Percentiles rank a stretch among this genome's conserved stretches.
Evolutionary conservation across 2,888 invertebrate species (phyloP).

Genomic region (Rhaphigaster nebulosa): DNA sequence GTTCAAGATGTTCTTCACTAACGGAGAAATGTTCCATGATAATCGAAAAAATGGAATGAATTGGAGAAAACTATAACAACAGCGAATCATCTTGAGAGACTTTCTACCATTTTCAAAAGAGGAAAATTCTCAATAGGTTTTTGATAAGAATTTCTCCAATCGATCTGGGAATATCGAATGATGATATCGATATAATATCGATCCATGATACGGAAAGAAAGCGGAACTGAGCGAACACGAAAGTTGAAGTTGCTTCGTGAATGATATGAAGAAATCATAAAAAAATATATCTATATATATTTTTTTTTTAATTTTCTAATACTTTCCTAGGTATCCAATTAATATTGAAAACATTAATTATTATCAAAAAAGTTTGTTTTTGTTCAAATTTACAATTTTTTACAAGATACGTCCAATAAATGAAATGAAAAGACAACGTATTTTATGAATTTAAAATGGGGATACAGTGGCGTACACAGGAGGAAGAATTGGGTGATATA

Average conservation of each 20-base stretch:
- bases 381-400: too few relatives aligned
- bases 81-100: background rate
- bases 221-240: background rate
- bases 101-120: background rate
- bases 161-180: background rate
- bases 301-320: background rate
- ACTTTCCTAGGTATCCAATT: too few relatives aligned
- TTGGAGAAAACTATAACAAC: background rate
- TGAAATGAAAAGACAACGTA: too few relatives aligned
- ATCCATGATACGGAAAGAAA: background rate
- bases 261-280: too few relatives aligned
- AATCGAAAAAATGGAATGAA: background rate
- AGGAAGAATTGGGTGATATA: too few relatives aligned
- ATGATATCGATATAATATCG: background rate
- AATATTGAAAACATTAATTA: too few relatives aligned
- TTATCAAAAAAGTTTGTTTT: too few relatives aligned
- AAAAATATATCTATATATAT: background rate
- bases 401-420: too few relatives aligned
- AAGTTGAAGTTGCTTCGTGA: background rate
- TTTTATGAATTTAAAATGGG: too few relatives aligned
- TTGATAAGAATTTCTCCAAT: background rate
- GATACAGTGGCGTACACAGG: too few relatives aligned
- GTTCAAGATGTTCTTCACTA: too few relatives aligned
- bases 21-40: too few relatives aligned
- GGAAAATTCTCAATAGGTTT: background rate